Conservation (phyloP, 1,140 invertebrate genomes). For the Grapholita molesta region DNA sequence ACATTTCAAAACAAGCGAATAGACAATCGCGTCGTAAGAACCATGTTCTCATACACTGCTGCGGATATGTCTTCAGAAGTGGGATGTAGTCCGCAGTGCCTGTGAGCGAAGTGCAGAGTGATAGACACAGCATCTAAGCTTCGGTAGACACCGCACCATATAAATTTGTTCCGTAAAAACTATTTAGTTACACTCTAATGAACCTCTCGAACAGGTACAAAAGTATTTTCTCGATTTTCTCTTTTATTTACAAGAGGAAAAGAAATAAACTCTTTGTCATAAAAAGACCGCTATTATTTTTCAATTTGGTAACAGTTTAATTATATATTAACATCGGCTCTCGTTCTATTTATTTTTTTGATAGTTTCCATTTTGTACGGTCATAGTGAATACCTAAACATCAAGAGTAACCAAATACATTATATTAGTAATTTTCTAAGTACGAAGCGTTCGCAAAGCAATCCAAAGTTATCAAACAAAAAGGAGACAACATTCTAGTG, state of each 20-base stretch:
- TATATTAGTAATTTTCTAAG: conserved; percentile 36
- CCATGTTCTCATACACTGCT: neutral
- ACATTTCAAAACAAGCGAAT: neutral
- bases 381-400: conserved; percentile 8
- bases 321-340: conserved; percentile 11
- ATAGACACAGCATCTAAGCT: conserved; percentile 15
- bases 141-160: conserved; percentile 14
- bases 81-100: neutral
- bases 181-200: conserved; percentile 34
- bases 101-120: conserved; percentile 3
- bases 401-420: conserved; percentile 15
- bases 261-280: conserved; percentile 31
- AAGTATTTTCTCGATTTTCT: conserved; percentile 50
- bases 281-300: conserved; percentile 18
- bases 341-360: neutral
- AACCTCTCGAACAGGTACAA: conserved; percentile 67
- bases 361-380: conserved; percentile 13
- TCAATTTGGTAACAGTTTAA: conserved; percentile 20
- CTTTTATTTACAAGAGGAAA: conserved; percentile 56
- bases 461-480: conserved; percentile 23
- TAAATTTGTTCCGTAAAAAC: conserved; percentile 20
- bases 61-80: neutral
- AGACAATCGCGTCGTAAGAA: neutral
- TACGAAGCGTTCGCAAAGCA: conserved; percentile 52
- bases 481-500: conserved; percentile 4